Evolutionary conservation across 1,140 invertebrate genomes (phyloP), one percentile per base, ranked within the genome.

Genomic region (Lepidostoma basale): DNA sequence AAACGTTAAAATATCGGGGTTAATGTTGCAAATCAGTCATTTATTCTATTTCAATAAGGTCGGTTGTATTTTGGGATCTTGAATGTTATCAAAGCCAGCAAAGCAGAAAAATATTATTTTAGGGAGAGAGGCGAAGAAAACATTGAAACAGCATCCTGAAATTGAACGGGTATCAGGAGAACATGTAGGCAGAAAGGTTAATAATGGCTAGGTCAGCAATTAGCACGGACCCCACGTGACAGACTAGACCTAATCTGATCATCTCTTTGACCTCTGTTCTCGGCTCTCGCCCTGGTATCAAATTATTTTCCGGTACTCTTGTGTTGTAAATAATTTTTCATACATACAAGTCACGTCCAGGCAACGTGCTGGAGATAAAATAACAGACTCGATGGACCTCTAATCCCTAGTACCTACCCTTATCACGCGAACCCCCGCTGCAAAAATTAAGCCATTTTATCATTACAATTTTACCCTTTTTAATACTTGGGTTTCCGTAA

Each of bases 201-300:
- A 52, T 14, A 52, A 9, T 25, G 12, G 47, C 45, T n/a, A 25
- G 47, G 47, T 52, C 47, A 52, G 47, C 47, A 52, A 52, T 52
- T 52, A 52, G 47, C 47, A 26, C 47, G 25, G 25, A 23, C 12
- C 22, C 47, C 47, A 52, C 47, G 47, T 52, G 47, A 52, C 47
- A 52, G 47, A 52, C 47, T 22, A n/a, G 16, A 28, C 47, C 12
- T 52, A 52, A 52, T 52, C 47, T 52, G 47, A 52, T 52, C 47
- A 52, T 26, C 47, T 25, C 28, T 25, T 52, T 12, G 25, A 28
- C 47, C 47, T 28, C 23, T 28, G n/a, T 25, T 52, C 18, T 52
- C 6, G 14, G n/a, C 47, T 52, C 18, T 52, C 6, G 14, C 25
- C 47, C 47, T 52, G 47, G 25, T 16, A 52, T 28, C 47, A 52